phyloP scores from a whole-genome alignment of 64 coral and sea anemone species.

The Catalaphyllia jardinei region DNA sequence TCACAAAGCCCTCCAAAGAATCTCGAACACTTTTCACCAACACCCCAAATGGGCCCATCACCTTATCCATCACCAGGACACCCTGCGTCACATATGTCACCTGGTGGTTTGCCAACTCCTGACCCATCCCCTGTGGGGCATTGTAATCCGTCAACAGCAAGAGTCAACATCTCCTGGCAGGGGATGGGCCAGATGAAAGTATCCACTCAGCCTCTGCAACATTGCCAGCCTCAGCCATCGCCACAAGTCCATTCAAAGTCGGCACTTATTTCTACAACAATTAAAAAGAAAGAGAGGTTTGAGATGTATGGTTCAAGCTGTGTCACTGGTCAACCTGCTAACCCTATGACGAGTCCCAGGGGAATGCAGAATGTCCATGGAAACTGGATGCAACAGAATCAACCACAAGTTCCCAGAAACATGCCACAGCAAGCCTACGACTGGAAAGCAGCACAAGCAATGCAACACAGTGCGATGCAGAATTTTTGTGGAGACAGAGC shows the following conservation, averaged over 20 bases:
- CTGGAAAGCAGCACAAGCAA: conserved; percentile 15
- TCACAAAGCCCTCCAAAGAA: conserved; percentile 72
- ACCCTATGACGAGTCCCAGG: conserved; percentile 31
- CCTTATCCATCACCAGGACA: conserved; percentile 64
- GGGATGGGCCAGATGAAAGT: conserved; percentile 56
- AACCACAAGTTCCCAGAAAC: background rate
- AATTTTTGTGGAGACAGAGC: background rate
- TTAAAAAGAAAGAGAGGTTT: conserved; percentile 76
- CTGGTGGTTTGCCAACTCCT: conserved; percentile 75
- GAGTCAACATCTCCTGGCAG: conserved; percentile 92
- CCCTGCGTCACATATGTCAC: conserved; percentile 43
- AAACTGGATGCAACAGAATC: conserved; percentile 17
- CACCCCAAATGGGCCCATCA: conserved; percentile 41
- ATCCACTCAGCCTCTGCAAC: conserved; percentile 13
- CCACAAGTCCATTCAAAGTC: conserved; percentile 10
- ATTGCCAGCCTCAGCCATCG: conserved; percentile 6
- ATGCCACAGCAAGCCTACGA: conserved; percentile 7
- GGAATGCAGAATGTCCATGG: conserved; percentile 36
- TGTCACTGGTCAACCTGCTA: conserved; percentile 3
- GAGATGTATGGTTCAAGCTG: conserved; percentile 61
- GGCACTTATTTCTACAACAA: conserved; percentile 36
- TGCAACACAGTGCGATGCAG: conserved; percentile 34
- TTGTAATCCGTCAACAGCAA: conserved; percentile 60
- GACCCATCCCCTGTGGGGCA: conserved; percentile 82
- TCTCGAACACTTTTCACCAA: conserved; percentile 71